Conservation (phyloP, 1,140 invertebrate genomes). For the Rhopalosiphum padi region DNA sequence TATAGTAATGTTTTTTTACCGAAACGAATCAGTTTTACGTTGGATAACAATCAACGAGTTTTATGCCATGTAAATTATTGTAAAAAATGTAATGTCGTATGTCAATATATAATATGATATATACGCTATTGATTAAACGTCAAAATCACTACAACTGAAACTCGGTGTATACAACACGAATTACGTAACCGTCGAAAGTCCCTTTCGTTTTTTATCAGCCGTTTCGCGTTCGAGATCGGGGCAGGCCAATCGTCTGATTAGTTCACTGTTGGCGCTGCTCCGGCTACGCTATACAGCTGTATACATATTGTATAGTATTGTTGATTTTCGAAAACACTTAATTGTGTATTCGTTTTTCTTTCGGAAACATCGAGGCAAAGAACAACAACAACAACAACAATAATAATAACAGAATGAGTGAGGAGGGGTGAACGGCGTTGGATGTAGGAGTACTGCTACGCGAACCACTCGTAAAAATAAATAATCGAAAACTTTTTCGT, state of each 20-base stretch:
- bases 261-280: too few species aligned
- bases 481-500: conserved; percentile 3
- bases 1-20: background rate
- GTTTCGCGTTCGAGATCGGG: background rate
- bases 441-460: background rate
- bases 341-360: background rate
- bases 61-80: background rate
- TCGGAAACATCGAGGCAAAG: background rate
- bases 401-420: background rate
- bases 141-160: background rate
- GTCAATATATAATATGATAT: too few species aligned
- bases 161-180: background rate
- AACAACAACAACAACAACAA: background rate
- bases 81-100: background rate
- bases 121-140: background rate
- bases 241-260: background rate
- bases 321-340: background rate
- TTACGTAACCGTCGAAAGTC: background rate
- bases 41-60: background rate
- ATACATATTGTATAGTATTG: background rate
- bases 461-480: background rate
- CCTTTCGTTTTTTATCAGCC: background rate
- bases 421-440: background rate
- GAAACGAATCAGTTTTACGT: background rate
- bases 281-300: background rate